A percentile compares a stretch with the other conserved stretches of the same genome.
phyloP scores from a whole-genome alignment of 2,888 invertebrate genomes.

The Heliconius sara region DNA sequence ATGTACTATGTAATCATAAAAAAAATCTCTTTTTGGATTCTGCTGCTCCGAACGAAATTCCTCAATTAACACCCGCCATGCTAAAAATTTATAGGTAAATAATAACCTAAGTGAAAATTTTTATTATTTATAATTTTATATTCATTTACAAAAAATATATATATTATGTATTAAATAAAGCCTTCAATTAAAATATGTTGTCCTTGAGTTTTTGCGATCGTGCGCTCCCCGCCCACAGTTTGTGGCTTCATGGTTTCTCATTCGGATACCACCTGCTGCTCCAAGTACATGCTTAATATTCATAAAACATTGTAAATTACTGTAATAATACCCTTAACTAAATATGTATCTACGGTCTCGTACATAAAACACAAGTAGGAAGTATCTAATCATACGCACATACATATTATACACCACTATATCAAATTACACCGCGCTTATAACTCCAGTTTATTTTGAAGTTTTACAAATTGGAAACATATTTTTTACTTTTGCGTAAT shows the following conservation, averaged over 20 bases:
- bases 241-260: conserved; percentile 54
- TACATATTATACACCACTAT: background rate
- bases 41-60: too few species aligned
- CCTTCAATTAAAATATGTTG: conserved; percentile 41
- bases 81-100: too few species aligned
- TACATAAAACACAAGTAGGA: conserved; percentile 8
- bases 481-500: conserved; percentile 8
- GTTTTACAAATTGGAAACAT: conserved; percentile 4
- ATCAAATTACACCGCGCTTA: background rate
- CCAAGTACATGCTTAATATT: conserved; percentile 47
- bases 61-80: background rate
- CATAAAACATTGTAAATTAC: conserved; percentile 48
- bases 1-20: too few species aligned
- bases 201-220: conserved; percentile 37
- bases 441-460: background rate
- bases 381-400: background rate
- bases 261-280: conserved; percentile 53
- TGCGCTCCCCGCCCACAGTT: conserved; percentile 49
- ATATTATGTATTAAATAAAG: conserved; percentile 5
- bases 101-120: background rate
- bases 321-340: conserved; percentile 40
- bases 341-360: conserved; percentile 19
- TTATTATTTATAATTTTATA: too few species aligned
- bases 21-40: too few species aligned
- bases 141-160: background rate